Evolutionary conservation across 2,888 invertebrate species (phyloP).

Genomic region (Nemotelus pantherinus): DNA sequence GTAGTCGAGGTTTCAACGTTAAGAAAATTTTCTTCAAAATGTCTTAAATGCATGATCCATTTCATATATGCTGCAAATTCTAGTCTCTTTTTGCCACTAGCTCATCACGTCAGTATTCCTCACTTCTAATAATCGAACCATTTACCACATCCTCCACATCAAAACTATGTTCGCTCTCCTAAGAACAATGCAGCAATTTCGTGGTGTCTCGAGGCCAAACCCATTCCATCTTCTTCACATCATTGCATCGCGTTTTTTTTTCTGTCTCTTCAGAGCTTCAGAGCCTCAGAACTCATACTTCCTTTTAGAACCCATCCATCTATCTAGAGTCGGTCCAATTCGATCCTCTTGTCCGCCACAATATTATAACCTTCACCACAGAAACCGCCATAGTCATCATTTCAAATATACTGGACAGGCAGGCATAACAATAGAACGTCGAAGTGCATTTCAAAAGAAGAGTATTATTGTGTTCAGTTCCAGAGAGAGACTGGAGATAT

Average conservation of each 20-base stretch:
- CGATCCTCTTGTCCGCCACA: background rate
- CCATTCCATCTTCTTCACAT: conserved; percentile 13
- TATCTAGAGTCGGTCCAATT: background rate
- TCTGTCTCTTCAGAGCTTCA: background rate
- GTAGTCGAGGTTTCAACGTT: too few relatives aligned
- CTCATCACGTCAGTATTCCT: too few relatives aligned
- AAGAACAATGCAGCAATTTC: conserved; percentile 30
- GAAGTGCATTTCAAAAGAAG: background rate
- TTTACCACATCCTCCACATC: too few relatives aligned
- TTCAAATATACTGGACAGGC: conserved; percentile 3
- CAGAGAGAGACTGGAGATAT: background rate
- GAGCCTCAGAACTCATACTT: background rate
- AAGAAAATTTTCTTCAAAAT: too few relatives aligned
- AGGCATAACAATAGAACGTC: conserved; percentile 12
- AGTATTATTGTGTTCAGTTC: background rate
- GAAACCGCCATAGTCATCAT: conserved; percentile 31
- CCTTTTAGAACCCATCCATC: background rate
- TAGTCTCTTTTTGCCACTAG: too few relatives aligned
- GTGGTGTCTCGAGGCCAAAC: conserved; percentile 35
- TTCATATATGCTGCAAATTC: too few relatives aligned
- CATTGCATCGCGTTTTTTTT: background rate
- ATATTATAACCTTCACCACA: conserved; percentile 9
- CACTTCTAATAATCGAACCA: too few relatives aligned
- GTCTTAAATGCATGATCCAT: too few relatives aligned
- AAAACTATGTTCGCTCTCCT: too few relatives aligned